Percentiles rank a stretch among this genome's conserved stretches.
These are phyloP conservation scores for Pristionchus arcanus DNA, from an alignment of 2,888 invertebrate species.

Conservation along the genomic window DNA sequence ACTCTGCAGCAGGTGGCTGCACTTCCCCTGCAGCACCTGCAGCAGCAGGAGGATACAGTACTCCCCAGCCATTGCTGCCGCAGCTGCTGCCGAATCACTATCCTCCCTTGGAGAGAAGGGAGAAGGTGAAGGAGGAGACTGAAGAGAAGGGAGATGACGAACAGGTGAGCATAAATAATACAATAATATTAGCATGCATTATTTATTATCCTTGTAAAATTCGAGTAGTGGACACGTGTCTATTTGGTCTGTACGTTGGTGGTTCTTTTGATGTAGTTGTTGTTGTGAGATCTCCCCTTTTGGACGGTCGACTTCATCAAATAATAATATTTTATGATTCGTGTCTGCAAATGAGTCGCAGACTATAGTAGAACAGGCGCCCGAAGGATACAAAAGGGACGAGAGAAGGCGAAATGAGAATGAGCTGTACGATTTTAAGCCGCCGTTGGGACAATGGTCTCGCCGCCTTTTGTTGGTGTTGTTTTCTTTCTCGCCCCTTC, in stretches of 20 bases:
- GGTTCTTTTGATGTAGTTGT: not conserved
- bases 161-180: not conserved
- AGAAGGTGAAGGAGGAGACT: not conserved
- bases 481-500: too few relatives aligned
- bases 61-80: not conserved
- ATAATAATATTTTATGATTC: conserved; percentile 14
- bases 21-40: conserved; percentile 9
- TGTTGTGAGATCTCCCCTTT: not conserved
- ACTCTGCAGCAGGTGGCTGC: not conserved
- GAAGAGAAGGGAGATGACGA: not conserved
- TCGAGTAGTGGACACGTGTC: too few relatives aligned
- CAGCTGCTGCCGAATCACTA: conserved; percentile 29
- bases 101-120: not conserved
- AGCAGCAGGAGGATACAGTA: not conserved
- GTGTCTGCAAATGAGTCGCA: conserved; percentile 7
- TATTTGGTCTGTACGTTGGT: not conserved
- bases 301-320: not conserved
- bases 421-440: not conserved
- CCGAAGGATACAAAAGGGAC: not conserved
- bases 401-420: not conserved
- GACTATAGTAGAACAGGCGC: not conserved
- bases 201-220: too few relatives aligned
- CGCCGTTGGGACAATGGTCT: too few relatives aligned
- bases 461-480: not conserved
- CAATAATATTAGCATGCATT: too few relatives aligned